phyloP scores from a whole-genome alignment of 2,113 vertebrate genomes.

The Poecilia latipinna region DNA sequence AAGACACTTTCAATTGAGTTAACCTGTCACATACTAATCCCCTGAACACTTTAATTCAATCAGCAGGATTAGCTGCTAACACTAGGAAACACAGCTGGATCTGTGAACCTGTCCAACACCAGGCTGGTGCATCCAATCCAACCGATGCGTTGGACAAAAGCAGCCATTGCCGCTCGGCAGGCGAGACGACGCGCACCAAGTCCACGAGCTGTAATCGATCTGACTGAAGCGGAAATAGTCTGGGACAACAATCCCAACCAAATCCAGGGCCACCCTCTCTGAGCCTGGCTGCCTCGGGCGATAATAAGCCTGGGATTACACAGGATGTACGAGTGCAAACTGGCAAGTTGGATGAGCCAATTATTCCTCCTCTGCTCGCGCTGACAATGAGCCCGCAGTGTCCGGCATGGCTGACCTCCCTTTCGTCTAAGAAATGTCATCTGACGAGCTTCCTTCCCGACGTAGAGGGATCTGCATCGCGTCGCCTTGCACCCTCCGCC shows the following conservation, averaged over 20 bases:
- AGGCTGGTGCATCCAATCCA: constrained; percentile 13
- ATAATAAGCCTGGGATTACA: constrained; percentile 69
- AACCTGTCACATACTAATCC: constrained; percentile 71
- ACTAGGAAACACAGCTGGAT: constrained; percentile 9
- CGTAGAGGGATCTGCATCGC: background rate
- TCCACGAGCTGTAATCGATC: constrained; percentile 32
- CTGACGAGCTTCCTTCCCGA: constrained; percentile 13
- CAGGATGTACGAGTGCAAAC: constrained; percentile 49
- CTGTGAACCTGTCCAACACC: constrained; percentile 41
- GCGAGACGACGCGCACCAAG: background rate
- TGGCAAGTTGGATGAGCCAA: constrained; percentile 60
- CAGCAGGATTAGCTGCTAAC: constrained; percentile 57
- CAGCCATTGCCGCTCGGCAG: constrained; percentile 8
- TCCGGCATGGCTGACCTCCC: constrained; percentile 44
- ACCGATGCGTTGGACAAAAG: constrained; percentile 11
- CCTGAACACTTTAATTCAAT: constrained; percentile 69
- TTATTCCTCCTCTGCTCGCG: constrained; percentile 58
- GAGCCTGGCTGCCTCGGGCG: constrained; percentile 38
- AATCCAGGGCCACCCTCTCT: constrained; percentile 62
- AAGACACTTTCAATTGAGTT: constrained; percentile 10
- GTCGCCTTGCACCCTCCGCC: background rate
- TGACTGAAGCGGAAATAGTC: constrained; percentile 47
- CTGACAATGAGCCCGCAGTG: constrained; percentile 22
- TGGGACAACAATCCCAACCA: constrained; percentile 40
- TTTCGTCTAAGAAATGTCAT: constrained; percentile 40